Evolutionary conservation across 2,113 vertebrate genomes (phyloP).

Genomic region (Ammodramus savannarum): DNA sequence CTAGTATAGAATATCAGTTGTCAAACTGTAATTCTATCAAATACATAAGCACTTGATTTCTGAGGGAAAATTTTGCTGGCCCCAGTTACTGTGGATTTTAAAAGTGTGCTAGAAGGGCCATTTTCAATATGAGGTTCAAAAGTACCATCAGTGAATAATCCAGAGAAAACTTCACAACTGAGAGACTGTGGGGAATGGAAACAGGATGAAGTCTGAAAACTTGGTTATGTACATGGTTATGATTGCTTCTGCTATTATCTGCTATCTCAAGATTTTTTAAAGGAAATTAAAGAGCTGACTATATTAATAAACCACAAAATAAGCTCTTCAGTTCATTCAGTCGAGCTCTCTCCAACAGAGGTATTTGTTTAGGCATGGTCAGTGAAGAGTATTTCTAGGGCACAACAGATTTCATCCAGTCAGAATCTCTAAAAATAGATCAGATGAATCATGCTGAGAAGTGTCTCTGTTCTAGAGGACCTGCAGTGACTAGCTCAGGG

Average conservation of each 20-base stretch:
- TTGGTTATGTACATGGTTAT: neutral
- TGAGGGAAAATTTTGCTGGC: neutral
- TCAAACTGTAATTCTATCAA: neutral
- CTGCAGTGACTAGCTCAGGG: neutral
- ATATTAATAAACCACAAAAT: neutral
- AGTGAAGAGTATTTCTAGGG: neutral
- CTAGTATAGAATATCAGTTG: neutral
- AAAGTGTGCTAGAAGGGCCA: neutral
- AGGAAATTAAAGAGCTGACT: neutral
- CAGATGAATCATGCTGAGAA: neutral
- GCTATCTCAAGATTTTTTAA: neutral
- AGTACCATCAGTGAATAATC: neutral
- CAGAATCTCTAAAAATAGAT: constrained; percentile 18
- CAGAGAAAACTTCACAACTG: neutral
- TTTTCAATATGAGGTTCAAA: neutral
- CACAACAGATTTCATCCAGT: constrained; percentile 12
- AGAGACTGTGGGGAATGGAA: neutral
- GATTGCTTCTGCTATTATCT: neutral
- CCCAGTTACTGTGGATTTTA: neutral
- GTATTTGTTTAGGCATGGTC: neutral
- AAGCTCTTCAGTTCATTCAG: neutral
- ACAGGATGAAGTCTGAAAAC: neutral
- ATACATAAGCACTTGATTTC: neutral
- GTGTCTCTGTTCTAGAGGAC: neutral
- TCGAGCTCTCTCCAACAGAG: neutral